Conservation (phyloP, 2,888 invertebrate species). For the Amblyteles armatorius region DNA sequence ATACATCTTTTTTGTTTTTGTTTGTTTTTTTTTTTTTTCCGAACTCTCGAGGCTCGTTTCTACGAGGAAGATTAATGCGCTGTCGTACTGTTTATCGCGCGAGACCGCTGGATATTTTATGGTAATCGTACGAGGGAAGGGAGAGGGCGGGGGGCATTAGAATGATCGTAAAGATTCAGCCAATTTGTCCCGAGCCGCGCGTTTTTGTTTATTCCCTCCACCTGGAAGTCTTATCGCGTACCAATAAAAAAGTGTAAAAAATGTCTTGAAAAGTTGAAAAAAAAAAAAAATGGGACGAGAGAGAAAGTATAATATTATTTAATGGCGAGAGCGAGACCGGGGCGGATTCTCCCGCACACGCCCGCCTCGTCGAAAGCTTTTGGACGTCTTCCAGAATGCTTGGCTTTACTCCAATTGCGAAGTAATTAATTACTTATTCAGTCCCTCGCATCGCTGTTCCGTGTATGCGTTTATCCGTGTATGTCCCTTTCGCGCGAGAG, state of each 20-base stretch:
- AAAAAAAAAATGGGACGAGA: constrained; percentile 31
- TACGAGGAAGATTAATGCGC: constrained; percentile 41
- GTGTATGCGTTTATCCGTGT: constrained; percentile 9
- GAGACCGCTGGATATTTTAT: constrained; percentile 38
- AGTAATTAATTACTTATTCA: constrained; percentile 73
- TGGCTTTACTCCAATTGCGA: constrained; percentile 71
- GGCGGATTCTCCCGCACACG: constrained; percentile 50
- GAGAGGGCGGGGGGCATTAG: constrained; percentile 36
- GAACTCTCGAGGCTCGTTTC: constrained; percentile 34
- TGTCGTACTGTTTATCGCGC: constrained; percentile 39
- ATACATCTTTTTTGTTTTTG: neutral
- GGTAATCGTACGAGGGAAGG: constrained; percentile 38
- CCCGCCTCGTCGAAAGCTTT: constrained; percentile 63
- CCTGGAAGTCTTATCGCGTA: constrained; percentile 55
- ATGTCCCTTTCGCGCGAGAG: neutral
- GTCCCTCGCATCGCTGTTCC: constrained; percentile 51
- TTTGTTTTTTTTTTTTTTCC: constrained; percentile 20
- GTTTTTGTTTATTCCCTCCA: constrained; percentile 36
- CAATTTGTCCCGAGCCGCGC: constrained; percentile 57
- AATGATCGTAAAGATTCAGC: constrained; percentile 54
- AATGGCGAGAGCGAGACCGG: constrained; percentile 61
- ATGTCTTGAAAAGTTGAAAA: neutral
- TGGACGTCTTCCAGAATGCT: constrained; percentile 72
- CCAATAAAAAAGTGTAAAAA: constrained; percentile 26
- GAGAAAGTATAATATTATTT: constrained; percentile 62